Conservation (phyloP, 2,888 invertebrate species). For the Sinhomidia bicolor region DNA sequence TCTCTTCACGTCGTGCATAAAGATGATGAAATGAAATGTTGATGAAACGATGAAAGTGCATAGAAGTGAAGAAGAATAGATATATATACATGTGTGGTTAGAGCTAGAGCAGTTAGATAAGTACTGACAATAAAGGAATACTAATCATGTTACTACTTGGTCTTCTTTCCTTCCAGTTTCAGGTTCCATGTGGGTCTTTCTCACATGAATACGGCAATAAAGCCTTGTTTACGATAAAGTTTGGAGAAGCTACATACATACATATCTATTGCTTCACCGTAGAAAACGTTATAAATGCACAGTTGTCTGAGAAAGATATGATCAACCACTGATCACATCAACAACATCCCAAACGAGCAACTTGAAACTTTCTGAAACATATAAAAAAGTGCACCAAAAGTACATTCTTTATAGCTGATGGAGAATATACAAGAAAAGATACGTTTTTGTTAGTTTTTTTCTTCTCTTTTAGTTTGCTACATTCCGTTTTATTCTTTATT, state of each 20-base stretch:
- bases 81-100: too few species aligned
- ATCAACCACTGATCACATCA: slow-evolving; percentile 59
- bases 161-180: too few species aligned
- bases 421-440: too few species aligned
- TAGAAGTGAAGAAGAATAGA: too few species aligned
- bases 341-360: neutral
- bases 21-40: too few species aligned
- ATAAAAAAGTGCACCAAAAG: neutral
- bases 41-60: too few species aligned
- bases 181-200: slow-evolving; percentile 25
- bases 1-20: neutral
- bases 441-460: too few species aligned
- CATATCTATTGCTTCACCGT: neutral
- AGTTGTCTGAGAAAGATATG: slow-evolving; percentile 50
- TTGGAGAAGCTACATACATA: too few species aligned
- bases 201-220: slow-evolving; percentile 14
- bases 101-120: too few species aligned
- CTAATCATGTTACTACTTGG: slow-evolving; percentile 41
- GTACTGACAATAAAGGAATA: slow-evolving; percentile 43
- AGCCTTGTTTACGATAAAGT: slow-evolving; percentile 7
- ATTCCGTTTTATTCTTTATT: neutral
- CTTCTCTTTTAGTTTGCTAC: too few species aligned
- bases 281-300: neutral
- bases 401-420: too few species aligned
- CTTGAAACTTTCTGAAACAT: slow-evolving; percentile 1